These are phyloP conservation scores for Chaetura pelagica DNA, from an alignment of 2,113 vertebrate species.

Conservation along the genomic window DNA sequence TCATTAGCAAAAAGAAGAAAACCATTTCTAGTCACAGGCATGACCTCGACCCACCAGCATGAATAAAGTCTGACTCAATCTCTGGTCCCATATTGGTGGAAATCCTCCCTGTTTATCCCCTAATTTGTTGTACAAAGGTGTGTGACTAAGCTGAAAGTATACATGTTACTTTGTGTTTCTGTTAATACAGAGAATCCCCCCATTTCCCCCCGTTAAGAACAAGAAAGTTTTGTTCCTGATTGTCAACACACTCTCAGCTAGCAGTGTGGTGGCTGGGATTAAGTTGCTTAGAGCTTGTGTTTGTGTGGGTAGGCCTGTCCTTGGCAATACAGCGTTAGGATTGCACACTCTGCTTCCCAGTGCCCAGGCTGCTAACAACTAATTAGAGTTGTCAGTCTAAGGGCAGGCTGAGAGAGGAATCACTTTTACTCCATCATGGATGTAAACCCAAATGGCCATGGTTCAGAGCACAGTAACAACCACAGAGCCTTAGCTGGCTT, in stretches of 20 bases:
- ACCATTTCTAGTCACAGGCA: background rate
- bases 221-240: background rate
- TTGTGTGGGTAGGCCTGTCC: background rate
- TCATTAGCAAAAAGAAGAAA: background rate
- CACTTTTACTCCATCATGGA: background rate
- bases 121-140: background rate
- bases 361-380: background rate
- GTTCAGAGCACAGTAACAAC: background rate
- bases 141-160: background rate
- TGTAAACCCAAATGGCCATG: background rate
- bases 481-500: background rate
- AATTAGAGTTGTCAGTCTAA: conserved; percentile 36
- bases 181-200: background rate
- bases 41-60: background rate
- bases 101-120: background rate
- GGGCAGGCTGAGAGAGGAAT: background rate
- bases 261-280: background rate
- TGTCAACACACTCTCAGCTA: background rate
- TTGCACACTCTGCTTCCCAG: background rate
- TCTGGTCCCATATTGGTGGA: background rate
- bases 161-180: background rate
- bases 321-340: fast-evolving
- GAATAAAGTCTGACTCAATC: background rate
- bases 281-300: background rate
- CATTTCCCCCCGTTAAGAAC: background rate